These are phyloP conservation scores for Notarius lentiginosus DNA, from an alignment of 2,113 vertebrate genomes.

Conservation along the genomic window DNA sequence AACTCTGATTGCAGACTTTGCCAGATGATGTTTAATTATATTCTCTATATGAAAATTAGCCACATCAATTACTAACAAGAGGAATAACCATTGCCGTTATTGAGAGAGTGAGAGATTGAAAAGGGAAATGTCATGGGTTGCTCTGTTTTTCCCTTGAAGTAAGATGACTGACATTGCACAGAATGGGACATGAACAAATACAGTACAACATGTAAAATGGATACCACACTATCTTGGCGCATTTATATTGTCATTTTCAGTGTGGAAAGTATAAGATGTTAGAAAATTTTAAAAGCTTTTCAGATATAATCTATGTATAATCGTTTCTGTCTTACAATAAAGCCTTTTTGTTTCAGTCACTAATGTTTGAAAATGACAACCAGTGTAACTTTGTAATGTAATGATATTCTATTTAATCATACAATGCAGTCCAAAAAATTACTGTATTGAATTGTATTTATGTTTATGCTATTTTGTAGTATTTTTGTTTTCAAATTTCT, in stretches of 20 bases:
- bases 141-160: slow-evolving; percentile 49
- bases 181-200: slow-evolving; percentile 56
- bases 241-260: slow-evolving; percentile 29
- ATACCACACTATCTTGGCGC: slow-evolving; percentile 43
- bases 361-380: too few relatives aligned
- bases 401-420: background rate
- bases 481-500: background rate
- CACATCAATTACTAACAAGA: slow-evolving; percentile 48
- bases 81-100: slow-evolving; percentile 40
- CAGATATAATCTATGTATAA: background rate
- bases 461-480: too few relatives aligned
- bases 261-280: background rate
- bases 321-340: background rate
- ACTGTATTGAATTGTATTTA: background rate
- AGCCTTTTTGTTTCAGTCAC: background rate
- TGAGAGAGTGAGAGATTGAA: slow-evolving; percentile 1
- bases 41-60: slow-evolving; percentile 44
- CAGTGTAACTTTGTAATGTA: too few relatives aligned
- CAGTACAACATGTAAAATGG: slow-evolving; percentile 51
- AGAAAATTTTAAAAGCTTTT: background rate
- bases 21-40: slow-evolving; percentile 49
- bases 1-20: slow-evolving; percentile 26
- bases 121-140: slow-evolving; percentile 34
- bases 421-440: background rate
- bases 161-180: slow-evolving; percentile 42